Evolutionary conservation across 37 sponge, comb jelly and placozoan genomes (phyloP).

Genomic region (Geodia barretti): DNA sequence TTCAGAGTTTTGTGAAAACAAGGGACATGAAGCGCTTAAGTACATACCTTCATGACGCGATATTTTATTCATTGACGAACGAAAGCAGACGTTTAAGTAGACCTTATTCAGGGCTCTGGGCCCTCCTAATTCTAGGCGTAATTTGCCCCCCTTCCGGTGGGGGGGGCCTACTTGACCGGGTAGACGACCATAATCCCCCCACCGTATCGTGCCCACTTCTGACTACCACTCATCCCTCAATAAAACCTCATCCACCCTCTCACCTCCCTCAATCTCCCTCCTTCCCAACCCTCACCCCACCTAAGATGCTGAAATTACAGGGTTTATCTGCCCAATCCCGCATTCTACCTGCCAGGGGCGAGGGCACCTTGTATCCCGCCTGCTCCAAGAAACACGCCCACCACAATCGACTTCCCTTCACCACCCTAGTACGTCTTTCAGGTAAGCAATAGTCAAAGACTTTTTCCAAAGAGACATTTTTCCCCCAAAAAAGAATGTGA

Average conservation of each 20-base stretch:
- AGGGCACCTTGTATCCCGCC: not conserved
- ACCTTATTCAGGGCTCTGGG: too few species aligned
- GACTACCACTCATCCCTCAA: constrained; percentile 50
- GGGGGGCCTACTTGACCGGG: constrained; percentile 68
- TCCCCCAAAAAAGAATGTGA: not conserved
- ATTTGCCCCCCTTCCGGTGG: too few species aligned
- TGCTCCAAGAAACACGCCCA: not conserved
- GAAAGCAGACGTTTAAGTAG: too few species aligned
- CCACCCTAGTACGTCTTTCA: not conserved
- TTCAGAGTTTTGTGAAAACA: not conserved
- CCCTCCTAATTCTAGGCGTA: too few species aligned
- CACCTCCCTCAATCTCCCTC: constrained; percentile 5
- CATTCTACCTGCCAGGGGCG: constrained; percentile 7
- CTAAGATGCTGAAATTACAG: not conserved
- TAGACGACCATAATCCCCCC: constrained; percentile 59
- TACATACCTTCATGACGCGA: too few species aligned
- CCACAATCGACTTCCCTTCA: not conserved
- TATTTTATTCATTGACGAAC: too few species aligned
- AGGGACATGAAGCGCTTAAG: not conserved
- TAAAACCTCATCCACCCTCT: not conserved
- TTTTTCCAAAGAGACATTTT: not conserved
- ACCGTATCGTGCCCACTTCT: constrained; percentile 58
- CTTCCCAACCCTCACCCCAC: constrained; percentile 9
- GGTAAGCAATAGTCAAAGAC: not conserved
- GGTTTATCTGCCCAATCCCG: not conserved